phyloP scores from a whole-genome alignment of 35 echinoderm and acorn worm species.

The Hemicentrotus pulcherrimus region DNA sequence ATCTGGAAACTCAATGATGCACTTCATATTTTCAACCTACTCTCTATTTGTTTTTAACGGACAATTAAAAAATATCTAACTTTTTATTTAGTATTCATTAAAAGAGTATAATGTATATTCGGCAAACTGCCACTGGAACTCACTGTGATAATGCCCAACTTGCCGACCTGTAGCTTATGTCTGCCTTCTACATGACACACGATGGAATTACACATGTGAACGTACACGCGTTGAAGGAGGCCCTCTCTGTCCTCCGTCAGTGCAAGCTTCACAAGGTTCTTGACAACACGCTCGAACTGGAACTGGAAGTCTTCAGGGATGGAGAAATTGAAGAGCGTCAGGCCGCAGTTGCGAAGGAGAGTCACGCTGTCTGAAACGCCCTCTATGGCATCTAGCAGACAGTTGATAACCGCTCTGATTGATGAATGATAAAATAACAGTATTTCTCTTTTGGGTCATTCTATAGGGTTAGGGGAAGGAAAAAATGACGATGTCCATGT shows the following conservation, averaged over 20 bases:
- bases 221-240: conserved; percentile 82
- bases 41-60: too few species aligned
- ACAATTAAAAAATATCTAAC: too few species aligned
- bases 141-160: conserved; percentile 81
- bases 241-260: conserved; percentile 67
- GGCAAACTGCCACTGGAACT: conserved; percentile 49
- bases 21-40: too few species aligned
- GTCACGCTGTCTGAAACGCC: conserved; percentile 67
- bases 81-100: too few species aligned
- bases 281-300: conserved; percentile 83
- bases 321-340: conserved; percentile 90
- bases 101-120: too few species aligned
- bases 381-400: conserved; percentile 87
- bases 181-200: conserved; percentile 96
- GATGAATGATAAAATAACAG: neutral
- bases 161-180: conserved; percentile 81
- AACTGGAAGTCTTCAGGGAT: conserved; percentile 83
- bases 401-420: conserved; percentile 67
- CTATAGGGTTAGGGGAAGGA: too few species aligned
- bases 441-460: too few species aligned
- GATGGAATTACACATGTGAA: conserved; percentile 98
- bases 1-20: too few species aligned
- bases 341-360: conserved; percentile 83
- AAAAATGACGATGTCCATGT: too few species aligned
- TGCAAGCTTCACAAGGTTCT: conserved; percentile 72